Evolutionary conservation across 2,113 vertebrate species (phyloP).

Genomic region (Dryoscopus gambensis): DNA sequence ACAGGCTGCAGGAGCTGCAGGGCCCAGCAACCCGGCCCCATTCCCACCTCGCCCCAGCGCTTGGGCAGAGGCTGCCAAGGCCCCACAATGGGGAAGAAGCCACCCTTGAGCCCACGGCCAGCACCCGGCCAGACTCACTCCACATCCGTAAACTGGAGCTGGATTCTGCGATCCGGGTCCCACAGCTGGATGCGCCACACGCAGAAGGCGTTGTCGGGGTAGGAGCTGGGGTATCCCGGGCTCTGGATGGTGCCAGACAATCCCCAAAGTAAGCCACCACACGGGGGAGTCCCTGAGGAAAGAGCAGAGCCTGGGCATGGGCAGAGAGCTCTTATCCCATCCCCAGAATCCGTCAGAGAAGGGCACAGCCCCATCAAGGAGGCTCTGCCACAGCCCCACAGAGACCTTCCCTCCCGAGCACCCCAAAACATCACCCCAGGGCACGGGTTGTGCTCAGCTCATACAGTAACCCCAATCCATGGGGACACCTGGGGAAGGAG

Average conservation of each 20-base stretch:
- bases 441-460: fast-evolving
- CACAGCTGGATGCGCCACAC: background rate
- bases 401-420: fast-evolving
- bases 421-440: background rate
- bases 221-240: background rate
- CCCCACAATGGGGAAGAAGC: fast-evolving
- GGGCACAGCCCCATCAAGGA: background rate
- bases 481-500: background rate
- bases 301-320: fast-evolving
- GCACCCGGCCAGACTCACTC: background rate
- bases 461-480: no score
- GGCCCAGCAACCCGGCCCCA: fast-evolving
- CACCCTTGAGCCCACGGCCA: fast-evolving
- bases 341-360: fast-evolving
- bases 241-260: background rate
- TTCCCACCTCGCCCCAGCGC: no score
- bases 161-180: background rate
- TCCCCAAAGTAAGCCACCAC: background rate
- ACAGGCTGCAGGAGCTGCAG: fast-evolving
- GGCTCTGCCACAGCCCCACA: background rate
- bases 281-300: fast-evolving
- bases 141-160: background rate
- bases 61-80: background rate
- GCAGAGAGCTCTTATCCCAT: background rate
- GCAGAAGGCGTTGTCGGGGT: background rate